A percentile compares a stretch with the other conserved stretches of the same genome.
These are phyloP conservation scores for Pantherophis guttatus DNA, from an alignment of 2,113 vertebrate genomes.

Conservation along the genomic window DNA sequence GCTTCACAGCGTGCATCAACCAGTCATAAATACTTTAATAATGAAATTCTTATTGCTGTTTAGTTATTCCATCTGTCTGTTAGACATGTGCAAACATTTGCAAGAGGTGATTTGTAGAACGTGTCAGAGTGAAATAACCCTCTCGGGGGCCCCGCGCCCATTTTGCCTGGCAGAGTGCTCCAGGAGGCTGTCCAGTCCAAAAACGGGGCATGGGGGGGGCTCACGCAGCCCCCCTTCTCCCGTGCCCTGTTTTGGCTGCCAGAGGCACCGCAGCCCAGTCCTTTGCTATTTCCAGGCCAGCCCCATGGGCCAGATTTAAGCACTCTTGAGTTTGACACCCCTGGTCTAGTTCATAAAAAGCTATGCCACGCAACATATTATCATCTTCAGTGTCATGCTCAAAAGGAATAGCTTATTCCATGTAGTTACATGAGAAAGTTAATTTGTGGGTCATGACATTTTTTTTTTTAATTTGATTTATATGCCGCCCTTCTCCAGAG, in stretches of 20 bases:
- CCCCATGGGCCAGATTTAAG: too few species aligned
- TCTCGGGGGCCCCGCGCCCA: too few species aligned
- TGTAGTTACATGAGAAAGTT: neutral
- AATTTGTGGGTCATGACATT: neutral
- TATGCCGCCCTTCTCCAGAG: too few species aligned
- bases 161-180: too few species aligned
- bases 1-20: neutral
- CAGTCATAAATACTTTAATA: neutral
- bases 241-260: too few species aligned
- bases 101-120: neutral
- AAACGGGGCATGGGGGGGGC: too few species aligned
- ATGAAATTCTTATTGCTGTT: neutral
- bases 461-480: too few species aligned
- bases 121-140: neutral
- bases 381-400: neutral
- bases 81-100: neutral
- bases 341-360: neutral
- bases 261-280: too few species aligned
- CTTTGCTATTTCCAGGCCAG: too few species aligned
- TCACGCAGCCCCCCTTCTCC: too few species aligned
- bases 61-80: neutral
- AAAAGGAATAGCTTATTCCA: neutral
- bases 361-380: neutral
- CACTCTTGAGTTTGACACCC: too few species aligned
- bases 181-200: too few species aligned